These are phyloP conservation scores for Balearica regulorum DNA, from an alignment of 2,797 vertebrate genomes.

Conservation along the genomic window DNA sequence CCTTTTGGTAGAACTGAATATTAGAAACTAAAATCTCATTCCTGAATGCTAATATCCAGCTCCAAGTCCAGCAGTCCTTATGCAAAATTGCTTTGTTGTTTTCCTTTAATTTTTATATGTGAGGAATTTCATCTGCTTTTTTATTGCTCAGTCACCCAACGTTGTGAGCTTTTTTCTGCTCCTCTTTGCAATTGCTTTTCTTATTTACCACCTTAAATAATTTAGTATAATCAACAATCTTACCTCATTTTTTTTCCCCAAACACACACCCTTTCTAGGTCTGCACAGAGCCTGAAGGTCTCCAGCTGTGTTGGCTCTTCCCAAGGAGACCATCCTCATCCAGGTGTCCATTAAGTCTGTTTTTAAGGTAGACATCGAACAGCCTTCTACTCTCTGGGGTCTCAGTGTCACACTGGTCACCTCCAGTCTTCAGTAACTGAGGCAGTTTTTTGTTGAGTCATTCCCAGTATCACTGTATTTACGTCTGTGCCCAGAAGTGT, in stretches of 20 bases:
- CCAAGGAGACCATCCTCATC: neutral
- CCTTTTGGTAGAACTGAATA: neutral
- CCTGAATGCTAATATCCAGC: neutral
- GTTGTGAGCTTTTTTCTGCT: neutral
- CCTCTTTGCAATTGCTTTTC: neutral
- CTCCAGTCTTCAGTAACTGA: neutral
- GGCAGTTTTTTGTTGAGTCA: neutral
- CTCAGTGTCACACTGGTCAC: neutral
- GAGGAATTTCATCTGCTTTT: neutral
- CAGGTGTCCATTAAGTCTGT: neutral
- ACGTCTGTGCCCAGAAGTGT: neutral
- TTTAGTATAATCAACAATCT: neutral
- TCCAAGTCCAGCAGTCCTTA: neutral
- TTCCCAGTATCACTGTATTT: neutral
- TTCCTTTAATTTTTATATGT: neutral
- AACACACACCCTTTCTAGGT: rapidly evolving
- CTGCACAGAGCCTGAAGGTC: neutral
- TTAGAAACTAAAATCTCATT: neutral
- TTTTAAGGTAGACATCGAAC: neutral
- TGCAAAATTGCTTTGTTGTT: neutral
- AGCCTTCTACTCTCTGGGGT: neutral
- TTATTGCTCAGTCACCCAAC: neutral
- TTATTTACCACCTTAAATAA: neutral
- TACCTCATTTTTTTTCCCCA: rapidly evolving
- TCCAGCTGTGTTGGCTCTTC: neutral